These are phyloP conservation scores for Plectrocnemia conspersa DNA, from an alignment of 1,140 invertebrate species.

Conservation along the genomic window DNA sequence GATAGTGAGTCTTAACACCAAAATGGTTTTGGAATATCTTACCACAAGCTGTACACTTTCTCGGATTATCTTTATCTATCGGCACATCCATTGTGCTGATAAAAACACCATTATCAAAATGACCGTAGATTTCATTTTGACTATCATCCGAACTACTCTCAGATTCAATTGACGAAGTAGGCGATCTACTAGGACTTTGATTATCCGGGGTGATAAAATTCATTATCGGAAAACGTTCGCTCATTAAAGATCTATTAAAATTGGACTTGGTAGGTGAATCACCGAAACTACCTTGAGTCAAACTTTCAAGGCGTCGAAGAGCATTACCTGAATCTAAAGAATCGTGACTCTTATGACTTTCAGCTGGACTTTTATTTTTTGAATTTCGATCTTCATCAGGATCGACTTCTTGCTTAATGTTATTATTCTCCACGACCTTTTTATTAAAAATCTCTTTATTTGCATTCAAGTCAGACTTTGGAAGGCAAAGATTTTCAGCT, in stretches of 20 bases:
- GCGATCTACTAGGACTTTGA: conserved; percentile 45
- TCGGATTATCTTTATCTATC: conserved; percentile 69
- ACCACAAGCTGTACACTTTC: conserved; percentile 85
- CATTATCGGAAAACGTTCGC: conserved; percentile 36
- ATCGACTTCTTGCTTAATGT: conserved; percentile 40
- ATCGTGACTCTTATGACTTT: conserved; percentile 24
- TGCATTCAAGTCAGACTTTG: conserved; percentile 25
- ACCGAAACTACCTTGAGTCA: conserved; percentile 73
- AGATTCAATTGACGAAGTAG: conserved; percentile 56
- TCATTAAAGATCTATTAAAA: conserved; percentile 11
- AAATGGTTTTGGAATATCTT: conserved; percentile 94
- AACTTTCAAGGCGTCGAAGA: conserved; percentile 71
- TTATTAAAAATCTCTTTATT: conserved; percentile 29
- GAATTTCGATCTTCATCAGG: conserved; percentile 37
- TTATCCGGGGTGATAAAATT: conserved; percentile 9
- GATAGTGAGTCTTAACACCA: conserved; percentile 92
- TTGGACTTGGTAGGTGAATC: conserved; percentile 44
- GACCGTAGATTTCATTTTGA: conserved; percentile 59
- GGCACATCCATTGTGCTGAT: conserved; percentile 75
- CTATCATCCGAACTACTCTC: conserved; percentile 53
- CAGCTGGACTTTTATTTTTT: conserved; percentile 36
- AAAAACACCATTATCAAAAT: conserved; percentile 69
- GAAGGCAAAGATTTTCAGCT: conserved; percentile 22
- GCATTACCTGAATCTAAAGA: conserved; percentile 54
- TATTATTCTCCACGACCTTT: conserved; percentile 34